These are phyloP conservation scores for Apodemus sylvaticus DNA, from an alignment of 2,113 vertebrate genomes.

Conservation along the genomic window DNA sequence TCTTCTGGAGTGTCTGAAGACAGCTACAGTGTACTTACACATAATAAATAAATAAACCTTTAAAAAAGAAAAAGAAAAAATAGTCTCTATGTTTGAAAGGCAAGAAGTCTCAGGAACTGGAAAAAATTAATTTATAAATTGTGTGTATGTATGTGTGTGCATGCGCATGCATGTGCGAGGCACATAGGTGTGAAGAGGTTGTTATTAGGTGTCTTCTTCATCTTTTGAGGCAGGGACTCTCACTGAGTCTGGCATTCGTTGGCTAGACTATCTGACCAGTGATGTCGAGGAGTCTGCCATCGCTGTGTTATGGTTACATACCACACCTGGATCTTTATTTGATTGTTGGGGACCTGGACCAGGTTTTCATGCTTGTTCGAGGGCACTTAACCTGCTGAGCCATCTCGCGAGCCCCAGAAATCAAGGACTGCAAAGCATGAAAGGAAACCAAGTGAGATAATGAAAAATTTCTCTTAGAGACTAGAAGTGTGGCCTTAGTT, in stretches of 20 bases:
- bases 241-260: background rate
- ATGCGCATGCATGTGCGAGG: background rate
- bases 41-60: too few relatives aligned
- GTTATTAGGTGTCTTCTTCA: background rate
- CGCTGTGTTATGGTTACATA: background rate
- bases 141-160: background rate
- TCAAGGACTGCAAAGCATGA: background rate
- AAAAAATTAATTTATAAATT: background rate
- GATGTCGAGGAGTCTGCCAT: background rate
- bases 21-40: too few relatives aligned
- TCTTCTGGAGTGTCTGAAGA: too few relatives aligned
- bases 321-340: background rate
- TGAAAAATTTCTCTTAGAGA: background rate
- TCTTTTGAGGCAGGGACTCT: background rate
- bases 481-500: background rate
- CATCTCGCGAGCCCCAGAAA: background rate
- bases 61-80: too few relatives aligned
- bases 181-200: background rate
- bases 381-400: background rate
- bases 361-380: background rate
- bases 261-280: background rate
- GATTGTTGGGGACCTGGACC: background rate
- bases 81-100: background rate
- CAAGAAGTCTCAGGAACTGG: too few relatives aligned
- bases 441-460: background rate